Evolutionary conservation across 2,888 invertebrate species (phyloP).

Genomic region (Scaptomyza reducta): DNA sequence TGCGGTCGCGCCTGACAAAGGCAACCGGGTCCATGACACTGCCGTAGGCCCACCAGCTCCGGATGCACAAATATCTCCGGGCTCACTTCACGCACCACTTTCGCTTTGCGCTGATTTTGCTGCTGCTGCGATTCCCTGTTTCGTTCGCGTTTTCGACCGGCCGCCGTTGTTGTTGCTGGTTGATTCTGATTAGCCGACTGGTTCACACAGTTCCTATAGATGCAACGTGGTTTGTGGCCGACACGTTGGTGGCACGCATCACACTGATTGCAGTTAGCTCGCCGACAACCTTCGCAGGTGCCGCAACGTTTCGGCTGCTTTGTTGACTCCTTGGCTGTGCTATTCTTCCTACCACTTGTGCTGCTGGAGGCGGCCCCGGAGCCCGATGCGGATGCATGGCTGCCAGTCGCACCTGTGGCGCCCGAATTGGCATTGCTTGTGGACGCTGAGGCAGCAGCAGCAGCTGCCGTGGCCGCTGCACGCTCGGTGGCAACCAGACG

Average conservation of each 20-base stretch:
- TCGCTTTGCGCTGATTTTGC: constrained; percentile 72
- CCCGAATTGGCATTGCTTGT: constrained; percentile 8
- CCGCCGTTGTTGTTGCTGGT: constrained; percentile 18
- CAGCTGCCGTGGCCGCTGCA: constrained; percentile 42
- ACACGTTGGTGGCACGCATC: constrained; percentile 81
- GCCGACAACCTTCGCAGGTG: constrained; percentile 89
- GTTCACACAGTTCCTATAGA: constrained; percentile 84
- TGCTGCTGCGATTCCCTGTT: constrained; percentile 32
- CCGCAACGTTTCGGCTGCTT: constrained; percentile 86
- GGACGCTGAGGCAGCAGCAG: constrained; percentile 10
- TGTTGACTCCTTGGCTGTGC: constrained; percentile 43
- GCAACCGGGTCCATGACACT: constrained; percentile 97
- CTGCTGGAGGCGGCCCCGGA: background rate
- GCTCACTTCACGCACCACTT: constrained; percentile 77
- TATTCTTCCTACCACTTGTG: constrained; percentile 11
- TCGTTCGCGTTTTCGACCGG: constrained; percentile 75
- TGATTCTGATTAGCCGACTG: constrained; percentile 40
- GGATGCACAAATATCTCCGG: constrained; percentile 83
- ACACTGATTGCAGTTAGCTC: constrained; percentile 83
- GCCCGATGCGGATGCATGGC: background rate
- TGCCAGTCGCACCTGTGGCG: constrained; percentile 29
- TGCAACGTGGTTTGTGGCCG: constrained; percentile 85
- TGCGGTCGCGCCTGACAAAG: constrained; percentile 89
- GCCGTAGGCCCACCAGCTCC: constrained; percentile 88
- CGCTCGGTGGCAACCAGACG: constrained; percentile 81